Percentiles rank a stretch among this genome's conserved stretches.
Evolutionary conservation across 2,113 vertebrate genomes (phyloP).

Genomic region (Eupsittula cactorum): DNA sequence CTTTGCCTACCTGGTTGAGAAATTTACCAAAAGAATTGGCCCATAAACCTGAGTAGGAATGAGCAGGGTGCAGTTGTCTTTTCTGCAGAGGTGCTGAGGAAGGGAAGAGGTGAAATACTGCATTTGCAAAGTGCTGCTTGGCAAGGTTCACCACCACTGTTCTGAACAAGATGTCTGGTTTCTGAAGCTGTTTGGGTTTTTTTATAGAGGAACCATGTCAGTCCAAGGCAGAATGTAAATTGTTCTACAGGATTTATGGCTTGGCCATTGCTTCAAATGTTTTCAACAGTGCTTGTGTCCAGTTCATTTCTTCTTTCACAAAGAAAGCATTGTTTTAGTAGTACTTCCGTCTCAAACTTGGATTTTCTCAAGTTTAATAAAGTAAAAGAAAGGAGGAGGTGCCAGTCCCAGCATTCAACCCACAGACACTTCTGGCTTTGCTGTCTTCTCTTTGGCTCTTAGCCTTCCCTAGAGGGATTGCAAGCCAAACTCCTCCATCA

Average conservation of each 20-base stretch:
- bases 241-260: neutral
- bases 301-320: neutral
- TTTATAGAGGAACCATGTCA: neutral
- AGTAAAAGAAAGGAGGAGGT: neutral
- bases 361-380: neutral
- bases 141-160: neutral
- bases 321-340: neutral
- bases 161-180: neutral
- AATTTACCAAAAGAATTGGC: neutral
- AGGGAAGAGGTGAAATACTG: neutral
- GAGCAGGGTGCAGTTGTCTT: neutral
- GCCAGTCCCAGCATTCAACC: neutral
- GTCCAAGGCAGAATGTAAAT: neutral
- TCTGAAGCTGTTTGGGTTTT: neutral
- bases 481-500: neutral
- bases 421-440: constrained; percentile 1
- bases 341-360: neutral
- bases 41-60: neutral
- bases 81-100: neutral
- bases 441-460: constrained; percentile 31
- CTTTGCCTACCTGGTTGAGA: neutral
- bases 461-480: neutral
- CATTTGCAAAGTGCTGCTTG: neutral
- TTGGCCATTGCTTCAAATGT: neutral
- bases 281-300: neutral